A percentile compares a stretch with the other conserved stretches of the same genome.
Evolutionary conservation across 2,888 invertebrate genomes (phyloP).

Genomic region (Camponotus fellah): DNA sequence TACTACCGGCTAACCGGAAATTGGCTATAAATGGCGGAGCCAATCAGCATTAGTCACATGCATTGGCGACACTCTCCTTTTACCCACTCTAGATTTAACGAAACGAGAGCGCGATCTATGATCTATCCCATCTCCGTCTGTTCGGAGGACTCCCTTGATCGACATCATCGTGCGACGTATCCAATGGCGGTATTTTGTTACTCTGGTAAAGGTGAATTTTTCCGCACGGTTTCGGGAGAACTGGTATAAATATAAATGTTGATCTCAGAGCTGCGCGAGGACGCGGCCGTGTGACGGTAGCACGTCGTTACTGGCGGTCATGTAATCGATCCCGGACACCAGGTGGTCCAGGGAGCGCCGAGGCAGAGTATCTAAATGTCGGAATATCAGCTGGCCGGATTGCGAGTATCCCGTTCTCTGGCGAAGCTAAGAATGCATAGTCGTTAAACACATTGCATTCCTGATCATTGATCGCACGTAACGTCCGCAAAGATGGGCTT

Average conservation of each 20-base stretch:
- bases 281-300: conserved; percentile 54
- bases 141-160: conserved; percentile 1
- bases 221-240: conserved; percentile 49
- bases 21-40: too few species aligned
- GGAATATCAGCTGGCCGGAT: not conserved
- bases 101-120: not conserved
- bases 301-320: conserved; percentile 12
- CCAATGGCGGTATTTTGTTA: conserved; percentile 73
- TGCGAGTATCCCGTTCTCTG: not conserved
- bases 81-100: not conserved
- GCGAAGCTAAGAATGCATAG: conserved; percentile 54
- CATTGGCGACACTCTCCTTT: too few species aligned
- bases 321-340: conserved; percentile 19
- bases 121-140: not conserved
- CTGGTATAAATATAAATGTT: conserved; percentile 79
- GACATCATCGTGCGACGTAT: conserved; percentile 35
- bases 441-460: conserved; percentile 46
- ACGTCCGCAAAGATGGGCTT: conserved; percentile 90
- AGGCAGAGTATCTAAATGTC: not conserved
- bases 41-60: too few species aligned
- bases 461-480: conserved; percentile 18
- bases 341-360: not conserved
- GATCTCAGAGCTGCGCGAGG: conserved; percentile 75
- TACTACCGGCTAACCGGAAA: too few species aligned
- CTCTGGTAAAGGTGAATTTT: conserved; percentile 71